Evolutionary conservation across 2,888 invertebrate genomes (phyloP).

Genomic region (Lycaena phlaeas): DNA sequence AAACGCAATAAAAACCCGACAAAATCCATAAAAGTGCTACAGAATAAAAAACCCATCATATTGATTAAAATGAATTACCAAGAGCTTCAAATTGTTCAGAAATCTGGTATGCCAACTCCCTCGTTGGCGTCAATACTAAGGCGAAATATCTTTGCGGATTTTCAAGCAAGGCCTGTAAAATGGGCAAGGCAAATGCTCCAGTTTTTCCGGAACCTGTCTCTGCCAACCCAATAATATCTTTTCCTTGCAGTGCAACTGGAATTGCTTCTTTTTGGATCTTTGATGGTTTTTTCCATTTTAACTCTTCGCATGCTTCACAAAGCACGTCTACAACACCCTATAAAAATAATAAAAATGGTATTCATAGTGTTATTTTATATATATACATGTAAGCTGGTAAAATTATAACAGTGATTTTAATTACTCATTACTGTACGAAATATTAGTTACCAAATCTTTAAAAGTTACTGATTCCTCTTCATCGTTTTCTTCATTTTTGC

Average conservation of each 20-base stretch:
- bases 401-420: no score
- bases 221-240: slow-evolving; percentile 75
- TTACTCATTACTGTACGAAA: no score
- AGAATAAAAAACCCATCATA: no score
- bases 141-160: slow-evolving; percentile 96
- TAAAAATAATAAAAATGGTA: slow-evolving; percentile 12
- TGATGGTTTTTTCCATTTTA: slow-evolving; percentile 96
- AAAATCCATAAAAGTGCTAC: no score
- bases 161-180: slow-evolving; percentile 90
- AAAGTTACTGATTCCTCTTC: slow-evolving; percentile 50
- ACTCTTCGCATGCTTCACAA: slow-evolving; percentile 90
- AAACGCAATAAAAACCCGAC: no score
- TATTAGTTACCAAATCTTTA: slow-evolving; percentile 50
- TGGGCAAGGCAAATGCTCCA: slow-evolving; percentile 97
- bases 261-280: slow-evolving; percentile 96
- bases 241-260: slow-evolving; percentile 91
- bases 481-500: slow-evolving; percentile 26
- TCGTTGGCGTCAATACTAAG: slow-evolving; percentile 93
- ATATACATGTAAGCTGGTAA: no score
- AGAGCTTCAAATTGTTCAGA: slow-evolving; percentile 98
- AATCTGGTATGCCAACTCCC: slow-evolving; percentile 98
- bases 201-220: slow-evolving; percentile 98
- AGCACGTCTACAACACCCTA: slow-evolving; percentile 93
- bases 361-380: no score
- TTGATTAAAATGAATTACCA: slow-evolving; percentile 75